These are phyloP conservation scores for Illadopsis cleaveri DNA, from an alignment of 2,113 vertebrate genomes.

Conservation along the genomic window DNA sequence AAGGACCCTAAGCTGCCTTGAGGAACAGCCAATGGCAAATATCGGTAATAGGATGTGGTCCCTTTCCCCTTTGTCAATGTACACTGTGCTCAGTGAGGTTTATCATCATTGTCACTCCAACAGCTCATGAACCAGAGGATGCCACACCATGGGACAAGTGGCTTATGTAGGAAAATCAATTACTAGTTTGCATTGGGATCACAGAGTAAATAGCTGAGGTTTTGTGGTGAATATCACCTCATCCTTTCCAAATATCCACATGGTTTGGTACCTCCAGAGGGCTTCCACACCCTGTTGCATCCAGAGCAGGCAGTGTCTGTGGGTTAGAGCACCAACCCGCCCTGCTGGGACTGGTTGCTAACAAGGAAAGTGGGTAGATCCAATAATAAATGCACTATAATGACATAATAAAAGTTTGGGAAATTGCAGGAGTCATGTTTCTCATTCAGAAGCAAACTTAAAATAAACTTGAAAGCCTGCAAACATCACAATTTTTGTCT, in stretches of 20 bases:
- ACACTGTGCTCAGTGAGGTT: background rate
- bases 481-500: slow-evolving; percentile 56
- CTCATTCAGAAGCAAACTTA: slow-evolving; percentile 37
- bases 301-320: background rate
- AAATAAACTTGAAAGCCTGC: slow-evolving; percentile 56
- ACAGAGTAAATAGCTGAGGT: background rate
- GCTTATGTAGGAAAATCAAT: background rate
- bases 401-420: slow-evolving; percentile 26
- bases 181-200: background rate
- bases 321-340: background rate
- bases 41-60: background rate
- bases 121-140: background rate
- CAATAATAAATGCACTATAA: slow-evolving; percentile 34
- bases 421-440: slow-evolving; percentile 11
- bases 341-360: background rate
- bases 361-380: slow-evolving; percentile 41
- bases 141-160: background rate
- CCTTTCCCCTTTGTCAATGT: background rate
- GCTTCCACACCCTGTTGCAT: background rate
- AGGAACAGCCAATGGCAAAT: background rate
- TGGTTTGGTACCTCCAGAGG: background rate
- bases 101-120: background rate
- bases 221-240: background rate
- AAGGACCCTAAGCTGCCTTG: background rate
- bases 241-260: background rate